A percentile compares a stretch with the other conserved stretches of the same genome.
phyloP scores from a whole-genome alignment of 2,888 invertebrate species.

The Mythimna ferrago region DNA sequence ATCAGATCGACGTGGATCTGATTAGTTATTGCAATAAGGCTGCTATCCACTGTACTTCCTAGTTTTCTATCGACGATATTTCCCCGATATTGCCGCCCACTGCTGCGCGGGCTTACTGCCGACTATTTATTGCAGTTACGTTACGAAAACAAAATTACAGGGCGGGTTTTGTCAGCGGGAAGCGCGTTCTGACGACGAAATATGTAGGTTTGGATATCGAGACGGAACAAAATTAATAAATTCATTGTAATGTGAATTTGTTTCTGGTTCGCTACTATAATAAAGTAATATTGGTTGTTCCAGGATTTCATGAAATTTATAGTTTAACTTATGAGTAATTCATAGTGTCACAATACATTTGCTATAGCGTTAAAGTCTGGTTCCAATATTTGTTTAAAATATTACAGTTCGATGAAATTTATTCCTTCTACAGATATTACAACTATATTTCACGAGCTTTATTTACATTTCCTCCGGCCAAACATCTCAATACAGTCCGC shows the following conservation, averaged over 20 bases:
- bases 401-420: conserved; percentile 13
- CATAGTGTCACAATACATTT: background rate
- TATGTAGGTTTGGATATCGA: conserved; percentile 15
- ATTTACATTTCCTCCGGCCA: conserved; percentile 38
- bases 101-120: conserved; percentile 41
- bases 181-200: conserved; percentile 6
- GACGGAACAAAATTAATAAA: conserved; percentile 9
- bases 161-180: conserved; percentile 19
- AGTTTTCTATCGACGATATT: conserved; percentile 31
- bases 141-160: conserved; percentile 36
- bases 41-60: conserved; percentile 21
- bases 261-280: background rate
- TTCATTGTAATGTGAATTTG: background rate
- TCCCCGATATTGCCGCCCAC: conserved; percentile 42
- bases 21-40: conserved; percentile 14
- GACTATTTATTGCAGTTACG: conserved; percentile 54
- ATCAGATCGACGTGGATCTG: conserved; percentile 4
- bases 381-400: conserved; percentile 15
- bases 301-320: conserved; percentile 2
- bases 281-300: background rate
- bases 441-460: conserved; percentile 20
- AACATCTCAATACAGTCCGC: conserved; percentile 49
- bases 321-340: background rate
- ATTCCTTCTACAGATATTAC: conserved; percentile 32
- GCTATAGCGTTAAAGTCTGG: conserved; percentile 3